These are phyloP conservation scores for Cyclura pinguis DNA, from an alignment of 2,797 vertebrate genomes.

Conservation along the genomic window DNA sequence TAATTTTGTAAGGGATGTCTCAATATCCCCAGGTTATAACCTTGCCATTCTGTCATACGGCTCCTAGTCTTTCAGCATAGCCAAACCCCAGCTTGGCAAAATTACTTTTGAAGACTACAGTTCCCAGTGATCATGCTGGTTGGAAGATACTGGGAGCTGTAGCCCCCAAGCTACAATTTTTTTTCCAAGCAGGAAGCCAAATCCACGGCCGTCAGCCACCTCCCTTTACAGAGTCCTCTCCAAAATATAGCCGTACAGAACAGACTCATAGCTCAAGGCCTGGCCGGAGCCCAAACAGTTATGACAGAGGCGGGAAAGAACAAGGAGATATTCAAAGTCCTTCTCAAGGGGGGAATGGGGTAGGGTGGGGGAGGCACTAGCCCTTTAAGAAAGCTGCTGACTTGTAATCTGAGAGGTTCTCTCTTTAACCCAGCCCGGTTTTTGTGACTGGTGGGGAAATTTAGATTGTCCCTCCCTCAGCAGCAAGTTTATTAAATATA, in stretches of 20 bases:
- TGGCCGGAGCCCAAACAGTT: conserved; percentile 17
- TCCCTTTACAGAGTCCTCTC: neutral
- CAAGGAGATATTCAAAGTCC: conserved; percentile 61
- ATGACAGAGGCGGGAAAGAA: conserved; percentile 39
- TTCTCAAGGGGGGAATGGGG: conserved; percentile 1
- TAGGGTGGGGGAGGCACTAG: neutral
- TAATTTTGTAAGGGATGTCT: neutral
- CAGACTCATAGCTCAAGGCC: neutral
- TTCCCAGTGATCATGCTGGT: neutral
- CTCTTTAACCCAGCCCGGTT: conserved; percentile 46
- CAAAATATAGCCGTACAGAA: neutral
- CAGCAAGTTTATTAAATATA: conserved; percentile 74
- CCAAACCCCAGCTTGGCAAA: neutral
- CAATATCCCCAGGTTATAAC: neutral
- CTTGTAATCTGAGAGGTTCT: conserved; percentile 68
- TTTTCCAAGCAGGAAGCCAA: neutral
- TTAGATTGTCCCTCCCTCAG: conserved; percentile 69
- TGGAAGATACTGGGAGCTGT: neutral
- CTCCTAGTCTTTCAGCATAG: neutral
- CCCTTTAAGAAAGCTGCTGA: conserved; percentile 70
- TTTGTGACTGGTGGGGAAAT: conserved; percentile 72
- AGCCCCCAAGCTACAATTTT: neutral
- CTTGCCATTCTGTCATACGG: neutral
- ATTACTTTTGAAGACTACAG: neutral
- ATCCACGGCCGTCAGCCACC: neutral